Percentiles rank a stretch among this genome's conserved stretches.
phyloP scores from a whole-genome alignment of 2,113 vertebrate species.

The Trachemys scripta region DNA sequence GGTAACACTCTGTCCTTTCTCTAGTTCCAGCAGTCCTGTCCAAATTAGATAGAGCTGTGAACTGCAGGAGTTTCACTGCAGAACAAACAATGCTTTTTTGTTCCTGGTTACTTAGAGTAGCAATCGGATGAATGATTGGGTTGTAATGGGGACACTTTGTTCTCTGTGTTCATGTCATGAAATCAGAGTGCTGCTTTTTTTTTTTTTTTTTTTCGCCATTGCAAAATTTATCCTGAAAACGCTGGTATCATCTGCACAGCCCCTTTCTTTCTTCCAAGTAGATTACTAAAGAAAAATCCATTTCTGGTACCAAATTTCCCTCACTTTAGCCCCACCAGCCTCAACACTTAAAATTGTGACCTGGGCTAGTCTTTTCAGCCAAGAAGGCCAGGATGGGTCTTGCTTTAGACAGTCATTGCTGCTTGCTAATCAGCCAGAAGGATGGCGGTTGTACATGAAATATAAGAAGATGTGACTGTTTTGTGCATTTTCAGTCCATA shows the following conservation, averaged over 20 bases:
- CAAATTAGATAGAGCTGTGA: constrained; percentile 23
- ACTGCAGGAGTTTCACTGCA: constrained; percentile 51
- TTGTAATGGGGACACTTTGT: constrained; percentile 49
- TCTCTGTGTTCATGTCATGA: constrained; percentile 14
- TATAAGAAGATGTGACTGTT: neutral
- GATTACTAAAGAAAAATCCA: neutral
- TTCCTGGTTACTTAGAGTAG: constrained; percentile 53
- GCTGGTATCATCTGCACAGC: neutral
- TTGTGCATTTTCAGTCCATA: neutral
- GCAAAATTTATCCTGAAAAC: constrained; percentile 21
- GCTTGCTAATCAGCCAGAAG: neutral
- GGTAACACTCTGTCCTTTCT: neutral
- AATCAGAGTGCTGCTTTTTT: constrained; percentile 20
- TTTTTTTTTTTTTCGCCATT: neutral
- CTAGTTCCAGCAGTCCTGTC: constrained; percentile 12
- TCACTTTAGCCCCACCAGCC: neutral
- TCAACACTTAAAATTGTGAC: neutral
- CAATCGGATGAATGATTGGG: constrained; percentile 22
- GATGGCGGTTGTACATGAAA: neutral
- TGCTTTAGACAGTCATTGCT: neutral
- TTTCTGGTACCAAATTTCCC: neutral
- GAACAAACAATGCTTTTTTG: constrained; percentile 59
- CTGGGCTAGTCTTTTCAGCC: neutral
- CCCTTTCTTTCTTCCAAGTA: neutral
- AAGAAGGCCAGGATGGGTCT: neutral